A percentile compares a stretch with the other conserved stretches of the same genome.
These are phyloP conservation scores for Scleropages formosus DNA, from an alignment of 2,797 vertebrate species.

Conservation along the genomic window DNA sequence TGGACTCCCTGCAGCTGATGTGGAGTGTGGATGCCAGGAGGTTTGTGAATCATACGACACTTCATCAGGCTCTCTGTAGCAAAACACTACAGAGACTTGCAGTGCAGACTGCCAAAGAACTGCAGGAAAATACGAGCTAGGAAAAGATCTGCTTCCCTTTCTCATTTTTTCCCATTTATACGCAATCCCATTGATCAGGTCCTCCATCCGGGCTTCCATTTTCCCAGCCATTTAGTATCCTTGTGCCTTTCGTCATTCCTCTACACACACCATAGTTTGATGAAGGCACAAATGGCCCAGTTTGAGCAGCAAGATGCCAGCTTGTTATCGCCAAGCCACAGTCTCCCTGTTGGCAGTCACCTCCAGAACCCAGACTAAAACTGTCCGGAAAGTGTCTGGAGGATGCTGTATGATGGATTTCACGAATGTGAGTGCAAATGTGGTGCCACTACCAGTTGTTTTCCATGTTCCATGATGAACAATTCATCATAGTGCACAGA, in stretches of 20 bases:
- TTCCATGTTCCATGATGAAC: too few species aligned
- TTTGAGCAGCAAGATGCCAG: too few species aligned
- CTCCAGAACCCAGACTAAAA: not conserved
- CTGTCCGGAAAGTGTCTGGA: not conserved
- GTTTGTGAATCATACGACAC: not conserved
- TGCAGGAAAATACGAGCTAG: constrained; percentile 7
- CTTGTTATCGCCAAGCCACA: too few species aligned
- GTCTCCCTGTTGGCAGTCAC: too few species aligned
- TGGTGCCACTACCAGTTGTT: too few species aligned
- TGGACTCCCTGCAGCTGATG: not conserved
- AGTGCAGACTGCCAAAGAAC: too few species aligned
- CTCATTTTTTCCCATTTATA: too few species aligned
- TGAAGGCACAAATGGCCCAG: too few species aligned
- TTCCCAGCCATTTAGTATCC: not conserved
- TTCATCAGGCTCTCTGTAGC: not conserved
- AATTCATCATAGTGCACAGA: too few species aligned
- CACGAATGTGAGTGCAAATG: too few species aligned
- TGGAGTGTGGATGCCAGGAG: not conserved
- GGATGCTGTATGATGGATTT: not conserved
- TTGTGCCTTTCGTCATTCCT: not conserved
- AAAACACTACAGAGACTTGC: too few species aligned
- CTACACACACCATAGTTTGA: not conserved
- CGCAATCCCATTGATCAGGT: not conserved
- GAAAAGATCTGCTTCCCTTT: not conserved
- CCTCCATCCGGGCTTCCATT: not conserved